Evolutionary conservation across 2,113 vertebrate genomes (phyloP).

Genomic region (Brienomyrus brachyistius): DNA sequence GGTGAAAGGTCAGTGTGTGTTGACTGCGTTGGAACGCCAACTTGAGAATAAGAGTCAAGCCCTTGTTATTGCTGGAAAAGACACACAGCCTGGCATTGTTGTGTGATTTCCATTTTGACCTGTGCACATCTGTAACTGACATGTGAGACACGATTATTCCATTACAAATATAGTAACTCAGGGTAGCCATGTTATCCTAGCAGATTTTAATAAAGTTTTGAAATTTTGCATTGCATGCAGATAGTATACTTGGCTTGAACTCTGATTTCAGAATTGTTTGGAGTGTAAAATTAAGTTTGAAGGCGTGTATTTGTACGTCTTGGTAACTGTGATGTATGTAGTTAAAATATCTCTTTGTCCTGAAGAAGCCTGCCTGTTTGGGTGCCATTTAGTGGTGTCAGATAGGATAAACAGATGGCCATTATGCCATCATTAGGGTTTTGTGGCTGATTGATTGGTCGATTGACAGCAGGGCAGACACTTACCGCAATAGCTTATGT

Average conservation of each 20-base stretch:
- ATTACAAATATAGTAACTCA: neutral
- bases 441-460: neutral
- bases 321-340: neutral
- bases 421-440: neutral
- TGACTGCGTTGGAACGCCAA: slow-evolving; percentile 44
- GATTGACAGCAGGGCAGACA: neutral
- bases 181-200: neutral
- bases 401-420: neutral
- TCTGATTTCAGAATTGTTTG: neutral
- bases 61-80: slow-evolving; percentile 59
- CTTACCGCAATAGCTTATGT: neutral
- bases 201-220: neutral
- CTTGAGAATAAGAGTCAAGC: slow-evolving; percentile 64
- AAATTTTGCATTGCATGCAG: neutral
- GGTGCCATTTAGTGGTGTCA: neutral
- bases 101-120: slow-evolving; percentile 67
- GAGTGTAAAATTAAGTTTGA: neutral
- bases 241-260: neutral
- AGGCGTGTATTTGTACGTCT: neutral
- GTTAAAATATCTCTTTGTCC: neutral
- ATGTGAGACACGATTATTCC: neutral
- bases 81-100: slow-evolving; percentile 43
- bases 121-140: slow-evolving; percentile 51
- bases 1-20: slow-evolving; percentile 45
- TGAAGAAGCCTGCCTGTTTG: neutral